Evolutionary conservation across 2,113 vertebrate species (phyloP).

Genomic region (Clarias macrocephalus): DNA sequence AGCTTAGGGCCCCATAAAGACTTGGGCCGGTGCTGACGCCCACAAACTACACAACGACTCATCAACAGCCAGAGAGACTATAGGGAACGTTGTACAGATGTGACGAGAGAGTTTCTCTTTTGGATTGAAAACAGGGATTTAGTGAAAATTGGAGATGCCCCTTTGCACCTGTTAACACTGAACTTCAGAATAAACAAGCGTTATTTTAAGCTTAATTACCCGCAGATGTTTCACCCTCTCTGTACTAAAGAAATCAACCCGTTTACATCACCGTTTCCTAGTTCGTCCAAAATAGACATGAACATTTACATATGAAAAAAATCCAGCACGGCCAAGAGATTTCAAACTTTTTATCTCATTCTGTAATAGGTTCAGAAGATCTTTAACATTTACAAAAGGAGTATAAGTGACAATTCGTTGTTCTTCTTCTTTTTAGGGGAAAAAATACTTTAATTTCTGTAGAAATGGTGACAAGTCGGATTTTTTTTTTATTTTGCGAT

Average conservation of each 20-base stretch:
- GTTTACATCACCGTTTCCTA: background rate
- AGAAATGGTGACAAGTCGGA: background rate
- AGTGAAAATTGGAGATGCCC: background rate
- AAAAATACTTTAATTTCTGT: background rate
- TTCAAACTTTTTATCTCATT: slow-evolving; percentile 40
- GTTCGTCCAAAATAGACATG: background rate
- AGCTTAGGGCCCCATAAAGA: too few species aligned
- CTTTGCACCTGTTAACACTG: background rate
- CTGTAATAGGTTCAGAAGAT: slow-evolving; percentile 33
- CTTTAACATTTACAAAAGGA: slow-evolving; percentile 41
- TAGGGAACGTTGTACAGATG: background rate
- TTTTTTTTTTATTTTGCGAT: background rate
- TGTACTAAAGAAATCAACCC: background rate
- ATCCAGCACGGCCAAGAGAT: background rate
- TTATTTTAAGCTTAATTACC: background rate
- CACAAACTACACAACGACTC: background rate
- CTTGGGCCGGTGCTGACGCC: background rate
- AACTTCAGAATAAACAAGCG: background rate
- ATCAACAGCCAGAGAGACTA: background rate
- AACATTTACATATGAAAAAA: background rate
- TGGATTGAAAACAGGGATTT: background rate
- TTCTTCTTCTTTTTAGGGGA: background rate
- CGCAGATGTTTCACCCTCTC: background rate
- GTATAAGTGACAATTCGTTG: background rate
- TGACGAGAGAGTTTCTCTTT: background rate